These are phyloP conservation scores for Drosophila birchii DNA, from an alignment of 2,888 invertebrate genomes.

Conservation along the genomic window DNA sequence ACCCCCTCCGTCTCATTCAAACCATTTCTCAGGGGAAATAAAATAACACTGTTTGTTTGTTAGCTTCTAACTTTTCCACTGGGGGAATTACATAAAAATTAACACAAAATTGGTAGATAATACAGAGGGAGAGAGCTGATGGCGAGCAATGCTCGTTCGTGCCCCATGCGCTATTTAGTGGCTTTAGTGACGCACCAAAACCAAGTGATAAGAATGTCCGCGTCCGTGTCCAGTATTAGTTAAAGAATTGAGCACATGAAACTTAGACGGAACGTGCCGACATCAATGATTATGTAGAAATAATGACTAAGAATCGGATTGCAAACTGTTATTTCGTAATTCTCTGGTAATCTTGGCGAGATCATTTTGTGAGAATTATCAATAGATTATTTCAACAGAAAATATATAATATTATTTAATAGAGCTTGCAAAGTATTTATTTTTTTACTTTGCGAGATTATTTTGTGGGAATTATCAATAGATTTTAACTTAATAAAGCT, in stretches of 20 bases:
- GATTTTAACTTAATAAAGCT: background rate
- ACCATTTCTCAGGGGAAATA: constrained; percentile 12
- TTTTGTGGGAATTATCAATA: background rate
- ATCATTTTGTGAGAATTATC: background rate
- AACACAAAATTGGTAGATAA: constrained; percentile 60
- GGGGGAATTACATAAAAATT: constrained; percentile 38
- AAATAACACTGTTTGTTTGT: constrained; percentile 14
- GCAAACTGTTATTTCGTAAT: constrained; percentile 4
- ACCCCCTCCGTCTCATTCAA: constrained; percentile 1
- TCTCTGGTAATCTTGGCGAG: background rate
- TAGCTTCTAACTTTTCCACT: constrained; percentile 52
- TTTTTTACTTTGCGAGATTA: background rate
- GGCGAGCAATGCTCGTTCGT: constrained; percentile 16
- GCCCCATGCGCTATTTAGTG: constrained; percentile 30
- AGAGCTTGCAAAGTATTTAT: background rate
- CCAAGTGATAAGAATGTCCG: constrained; percentile 19
- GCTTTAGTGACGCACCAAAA: constrained; percentile 51
- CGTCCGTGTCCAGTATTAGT: background rate
- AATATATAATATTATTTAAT: too few species aligned
- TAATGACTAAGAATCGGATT: constrained; percentile 11
- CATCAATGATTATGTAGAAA: constrained; percentile 12
- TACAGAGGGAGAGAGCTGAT: constrained; percentile 10
- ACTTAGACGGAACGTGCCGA: constrained; percentile 10
- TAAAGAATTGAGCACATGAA: constrained; percentile 16
- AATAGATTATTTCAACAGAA: background rate